These are phyloP conservation scores for Drosophila neutralis DNA, from an alignment of 2,888 invertebrate genomes.

Conservation along the genomic window DNA sequence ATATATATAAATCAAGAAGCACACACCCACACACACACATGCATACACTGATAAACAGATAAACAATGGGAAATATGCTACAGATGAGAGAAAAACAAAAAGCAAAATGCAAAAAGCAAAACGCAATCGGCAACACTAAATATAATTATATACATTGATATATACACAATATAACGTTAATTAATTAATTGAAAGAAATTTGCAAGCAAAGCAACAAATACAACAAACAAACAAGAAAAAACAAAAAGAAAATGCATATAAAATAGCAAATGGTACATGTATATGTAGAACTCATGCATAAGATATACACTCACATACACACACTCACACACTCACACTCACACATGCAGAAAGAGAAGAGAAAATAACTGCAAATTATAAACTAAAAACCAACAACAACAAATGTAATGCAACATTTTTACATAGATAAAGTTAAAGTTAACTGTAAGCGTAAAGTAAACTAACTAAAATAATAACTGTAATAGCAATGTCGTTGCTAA, in stretches of 20 bases:
- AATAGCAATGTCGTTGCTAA: constrained; percentile 63
- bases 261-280: constrained; percentile 30
- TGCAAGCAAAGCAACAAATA: constrained; percentile 18
- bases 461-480: constrained; percentile 58
- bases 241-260: constrained; percentile 18
- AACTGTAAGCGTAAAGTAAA: constrained; percentile 68
- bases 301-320: background rate
- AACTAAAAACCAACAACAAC: constrained; percentile 16
- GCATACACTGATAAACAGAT: constrained; percentile 21
- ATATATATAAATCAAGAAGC: constrained; percentile 20
- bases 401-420: constrained; percentile 58
- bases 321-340: too few relatives aligned
- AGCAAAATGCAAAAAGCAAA: constrained; percentile 4
- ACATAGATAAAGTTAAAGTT: constrained; percentile 69
- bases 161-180: constrained; percentile 43
- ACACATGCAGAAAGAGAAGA: background rate
- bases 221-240: background rate
- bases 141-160: constrained; percentile 31
- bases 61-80: constrained; percentile 39
- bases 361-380: constrained; percentile 11
- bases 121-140: constrained; percentile 31
- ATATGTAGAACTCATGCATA: constrained; percentile 51
- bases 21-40: constrained; percentile 26
- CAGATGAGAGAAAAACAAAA: constrained; percentile 17
- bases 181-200: constrained; percentile 55